Evolutionary conservation across 2,797 vertebrate genomes (phyloP), one percentile per base, ranked within the genome.

Genomic region (Champsocephalus esox): DNA sequence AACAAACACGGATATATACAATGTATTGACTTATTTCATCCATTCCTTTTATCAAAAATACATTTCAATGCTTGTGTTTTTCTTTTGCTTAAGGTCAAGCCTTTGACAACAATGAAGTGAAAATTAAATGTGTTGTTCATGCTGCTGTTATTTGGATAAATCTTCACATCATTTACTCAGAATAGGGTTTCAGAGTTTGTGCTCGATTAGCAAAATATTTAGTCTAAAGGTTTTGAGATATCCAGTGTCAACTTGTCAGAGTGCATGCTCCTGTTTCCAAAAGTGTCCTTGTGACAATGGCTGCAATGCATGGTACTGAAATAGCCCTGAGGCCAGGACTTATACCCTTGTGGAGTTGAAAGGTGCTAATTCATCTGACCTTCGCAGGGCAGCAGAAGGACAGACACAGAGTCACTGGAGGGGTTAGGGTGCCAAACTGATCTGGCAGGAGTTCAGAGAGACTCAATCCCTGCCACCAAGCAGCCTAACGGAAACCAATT

Each of bases 331-430:
- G 72, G 72, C 73, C 73, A 9, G 70, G 75, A 77, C 80, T 69
- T 61, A 66, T 82, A 57, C 80, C 70, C 82, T 75, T 43, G 73
- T 87, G 75, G 74, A 81, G 85, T 68, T 89, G 84, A 91, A 88
- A 92, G 88, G 89, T 86, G 89, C 70, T 91, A 93, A 93, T 91
- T 92, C 90, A 67, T 80, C 84, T 91, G 89, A 91, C 92, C 92
- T 93, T 89, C 59, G 19, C 79, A 61, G 85, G 69, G 80, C 83
- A 75, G 76, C 70, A 87, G 79, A 91, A 88, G 86, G 87, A 87
- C 85, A 83, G 76, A 86, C 87, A 75, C 85, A 79, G 76, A 81
- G 78, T 73, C 63, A 64, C 21, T 58, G 75, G 80, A 62, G 77
- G 84, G 84, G 73, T 76, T 19, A 78, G 84, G 79, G 56, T 85